Base-by-base conservation (phyloP, 2,797 vertebrate genomes). In the Esox masquinongy region DNA sequence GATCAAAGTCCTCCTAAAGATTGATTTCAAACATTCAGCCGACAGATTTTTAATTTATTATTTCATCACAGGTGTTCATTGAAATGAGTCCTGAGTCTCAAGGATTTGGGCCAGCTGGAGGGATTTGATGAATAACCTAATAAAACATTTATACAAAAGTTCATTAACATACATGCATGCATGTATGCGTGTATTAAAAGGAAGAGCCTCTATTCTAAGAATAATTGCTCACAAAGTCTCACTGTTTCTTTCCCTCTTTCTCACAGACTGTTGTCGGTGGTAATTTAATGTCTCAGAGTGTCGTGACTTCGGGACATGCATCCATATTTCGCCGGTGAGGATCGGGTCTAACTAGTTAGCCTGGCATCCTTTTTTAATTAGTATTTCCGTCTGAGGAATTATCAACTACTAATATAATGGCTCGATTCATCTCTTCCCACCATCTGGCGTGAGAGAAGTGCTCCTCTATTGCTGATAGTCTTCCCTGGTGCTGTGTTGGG, bases 361-460 rank as follows among this genome's bases (percentile, higher is more conserved):
- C 12, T 19, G 17, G 64, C 64, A 67, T 36, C 15, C 17, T 67
- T 19, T 67, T 88, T 86, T 87, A 90, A 90, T 92, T 94, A 94
- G 94, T 94, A 93, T 92, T 89, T 94, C 92, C 91, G 92, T 94
- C 91, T 94, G 92, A 94, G 91, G 92, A 93, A 94, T 94, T 94
- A 94, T 94, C 90, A 88, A 82, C 87, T 88, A 83, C 88, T 93
- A 93, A 93, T 93, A 93, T 93, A 94, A 94, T 93, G 88, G 92
- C 87, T 87, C 87, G 90, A 94, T 95, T 94, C 91, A 94, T 95
- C 93, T 95, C 92, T 92, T 67, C 90, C 81, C 88, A 90, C 92
- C 94, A 95, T 94, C 94, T 95, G 94, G 88, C 87, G 84, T 81
- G 87, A 91, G 90, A 88, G 90, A 76, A 82, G 85, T 83, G 82